Evolutionary conservation across 2,888 invertebrate species (phyloP).

Genomic region (Cosmorhoe ocellata): DNA sequence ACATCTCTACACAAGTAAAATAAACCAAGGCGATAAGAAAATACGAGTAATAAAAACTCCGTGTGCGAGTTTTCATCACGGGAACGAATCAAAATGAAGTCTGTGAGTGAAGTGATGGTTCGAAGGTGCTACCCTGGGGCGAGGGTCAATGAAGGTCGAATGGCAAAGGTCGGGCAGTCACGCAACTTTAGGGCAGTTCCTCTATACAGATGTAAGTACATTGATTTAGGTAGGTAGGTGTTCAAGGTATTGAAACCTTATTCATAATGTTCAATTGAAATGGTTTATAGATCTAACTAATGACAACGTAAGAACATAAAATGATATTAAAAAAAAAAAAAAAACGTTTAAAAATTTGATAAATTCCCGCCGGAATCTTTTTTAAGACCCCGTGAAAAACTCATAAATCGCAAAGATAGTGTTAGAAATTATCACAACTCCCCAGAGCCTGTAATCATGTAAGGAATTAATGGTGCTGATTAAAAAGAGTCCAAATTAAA

Average conservation of each 20-base stretch:
- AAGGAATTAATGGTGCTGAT: constrained; percentile 64
- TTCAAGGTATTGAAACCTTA: no score
- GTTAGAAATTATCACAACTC: constrained; percentile 32
- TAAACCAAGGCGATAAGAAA: not conserved
- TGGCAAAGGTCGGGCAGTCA: constrained; percentile 53
- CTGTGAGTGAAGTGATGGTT: constrained; percentile 45
- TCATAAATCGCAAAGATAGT: constrained; percentile 32
- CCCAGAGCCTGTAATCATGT: constrained; percentile 41
- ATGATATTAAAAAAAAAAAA: not conserved
- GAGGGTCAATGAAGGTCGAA: constrained; percentile 60
- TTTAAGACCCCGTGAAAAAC: constrained; percentile 5
- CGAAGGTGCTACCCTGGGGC: constrained; percentile 54
- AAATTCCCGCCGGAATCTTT: not conserved
- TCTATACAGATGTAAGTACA: constrained; percentile 17
- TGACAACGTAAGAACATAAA: not conserved
- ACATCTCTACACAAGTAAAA: not conserved
- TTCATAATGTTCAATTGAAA: no score
- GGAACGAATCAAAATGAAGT: constrained; percentile 40
- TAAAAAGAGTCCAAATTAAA: constrained; percentile 74
- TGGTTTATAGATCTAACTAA: no score
- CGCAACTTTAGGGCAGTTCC: constrained; percentile 51
- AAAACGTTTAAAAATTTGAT: no score
- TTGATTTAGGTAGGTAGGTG: constrained; percentile 7
- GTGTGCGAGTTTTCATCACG: constrained; percentile 1
- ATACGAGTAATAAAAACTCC: not conserved